Conservation (phyloP, 1,140 invertebrate species). For the Meteorus sp. region DNA sequence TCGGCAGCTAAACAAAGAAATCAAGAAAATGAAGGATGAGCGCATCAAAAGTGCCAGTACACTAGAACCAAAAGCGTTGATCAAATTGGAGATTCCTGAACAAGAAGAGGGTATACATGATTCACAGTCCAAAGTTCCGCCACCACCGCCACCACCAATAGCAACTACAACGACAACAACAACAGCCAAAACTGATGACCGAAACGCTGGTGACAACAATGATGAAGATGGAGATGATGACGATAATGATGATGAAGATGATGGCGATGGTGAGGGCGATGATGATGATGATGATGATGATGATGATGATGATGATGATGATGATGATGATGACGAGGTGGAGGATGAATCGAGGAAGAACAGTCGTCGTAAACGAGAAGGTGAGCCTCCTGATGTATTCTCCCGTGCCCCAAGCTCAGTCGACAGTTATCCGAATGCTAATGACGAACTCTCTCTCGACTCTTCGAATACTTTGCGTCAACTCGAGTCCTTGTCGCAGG, state of each 20-base stretch:
- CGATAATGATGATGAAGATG: too few relatives aligned
- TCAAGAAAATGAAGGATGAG: conserved; percentile 15
- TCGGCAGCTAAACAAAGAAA: conserved; percentile 7
- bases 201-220: too few relatives aligned
- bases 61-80: conserved; percentile 22
- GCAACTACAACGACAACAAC: too few relatives aligned
- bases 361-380: conserved; percentile 43
- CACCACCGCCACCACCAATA: too few relatives aligned
- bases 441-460: conserved; percentile 65
- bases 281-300: too few relatives aligned
- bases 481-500: conserved; percentile 79
- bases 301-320: too few relatives aligned
- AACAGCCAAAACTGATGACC: background rate
- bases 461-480: conserved; percentile 75
- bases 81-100: conserved; percentile 20
- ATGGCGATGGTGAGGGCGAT: too few relatives aligned
- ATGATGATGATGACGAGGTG: conserved; percentile 30
- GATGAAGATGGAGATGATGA: too few relatives aligned
- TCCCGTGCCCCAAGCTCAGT: conserved; percentile 61
- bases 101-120: conserved; percentile 28
- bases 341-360: conserved; percentile 25
- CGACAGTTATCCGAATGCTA: conserved; percentile 60
- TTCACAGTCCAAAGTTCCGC: conserved; percentile 17
- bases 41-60: conserved; percentile 17
- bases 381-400: conserved; percentile 56